Percentiles rank a stretch among this genome's conserved stretches.
Conservation (phyloP, 2,797 vertebrate genomes). For the Cygnus olor region DNA sequence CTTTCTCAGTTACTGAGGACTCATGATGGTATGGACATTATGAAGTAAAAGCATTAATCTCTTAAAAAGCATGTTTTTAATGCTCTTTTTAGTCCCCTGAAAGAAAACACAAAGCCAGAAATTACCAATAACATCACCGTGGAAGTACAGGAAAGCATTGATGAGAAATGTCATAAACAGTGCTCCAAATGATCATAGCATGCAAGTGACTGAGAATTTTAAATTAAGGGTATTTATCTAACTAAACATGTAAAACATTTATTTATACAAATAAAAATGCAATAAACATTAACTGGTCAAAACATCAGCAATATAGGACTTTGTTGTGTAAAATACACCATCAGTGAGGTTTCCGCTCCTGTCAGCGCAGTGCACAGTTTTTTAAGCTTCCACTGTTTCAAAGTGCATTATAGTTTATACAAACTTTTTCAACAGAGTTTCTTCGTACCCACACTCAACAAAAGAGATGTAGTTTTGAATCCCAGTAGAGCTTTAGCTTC, state of each 20-base stretch:
- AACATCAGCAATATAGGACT: not conserved
- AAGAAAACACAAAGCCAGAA: conserved; percentile 84
- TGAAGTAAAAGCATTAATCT: conserved; percentile 68
- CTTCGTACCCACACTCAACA: not conserved
- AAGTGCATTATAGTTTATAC: not conserved
- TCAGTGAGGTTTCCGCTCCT: not conserved
- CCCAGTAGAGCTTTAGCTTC: not conserved
- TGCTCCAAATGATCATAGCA: conserved; percentile 81
- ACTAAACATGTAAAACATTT: conserved; percentile 87
- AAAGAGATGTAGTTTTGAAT: not conserved
- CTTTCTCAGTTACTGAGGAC: conserved; percentile 18
- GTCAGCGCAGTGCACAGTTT: not conserved
- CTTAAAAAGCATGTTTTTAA: conserved; percentile 56
- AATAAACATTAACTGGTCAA: conserved; percentile 76
- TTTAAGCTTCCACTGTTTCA: not conserved
- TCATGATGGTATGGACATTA: conserved; percentile 46
- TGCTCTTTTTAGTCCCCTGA: conserved; percentile 78
- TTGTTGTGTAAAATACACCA: not conserved
- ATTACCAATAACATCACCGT: conserved; percentile 83
- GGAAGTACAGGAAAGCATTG: conserved; percentile 81
- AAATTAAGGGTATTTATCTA: conserved; percentile 89
- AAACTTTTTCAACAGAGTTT: not conserved
- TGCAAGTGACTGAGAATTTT: conserved; percentile 80
- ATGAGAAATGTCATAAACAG: conserved; percentile 75
- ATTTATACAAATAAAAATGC: conserved; percentile 84